phyloP scores from a whole-genome alignment of 1,140 invertebrate species.

The Cydia splendana region DNA sequence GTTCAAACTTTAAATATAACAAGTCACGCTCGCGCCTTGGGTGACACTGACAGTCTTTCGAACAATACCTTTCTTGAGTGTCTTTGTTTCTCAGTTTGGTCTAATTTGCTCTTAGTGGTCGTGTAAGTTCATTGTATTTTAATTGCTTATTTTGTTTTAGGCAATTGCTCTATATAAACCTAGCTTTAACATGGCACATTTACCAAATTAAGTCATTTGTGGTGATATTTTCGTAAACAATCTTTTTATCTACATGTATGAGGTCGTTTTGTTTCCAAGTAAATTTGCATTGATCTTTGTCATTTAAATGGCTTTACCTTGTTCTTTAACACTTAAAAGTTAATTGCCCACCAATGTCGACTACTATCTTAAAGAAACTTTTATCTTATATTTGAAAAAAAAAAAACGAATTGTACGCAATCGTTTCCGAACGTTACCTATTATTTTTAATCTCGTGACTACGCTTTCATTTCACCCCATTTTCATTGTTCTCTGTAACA shows the following conservation, averaged over 20 bases:
- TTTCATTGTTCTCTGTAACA: slow-evolving; percentile 12
- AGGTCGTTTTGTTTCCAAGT: slow-evolving; percentile 24
- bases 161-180: background rate
- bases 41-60: slow-evolving; percentile 8
- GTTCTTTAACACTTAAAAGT: slow-evolving; percentile 14
- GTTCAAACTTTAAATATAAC: slow-evolving; percentile 13
- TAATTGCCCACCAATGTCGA: slow-evolving; percentile 5
- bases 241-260: background rate
- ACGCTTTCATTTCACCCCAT: background rate
- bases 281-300: slow-evolving; percentile 13
- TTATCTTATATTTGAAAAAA: too few species aligned
- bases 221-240: slow-evolving; percentile 4
- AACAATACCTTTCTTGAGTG: background rate
- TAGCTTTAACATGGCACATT: background rate
- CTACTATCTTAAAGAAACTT: background rate
- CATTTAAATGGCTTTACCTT: slow-evolving; percentile 17
- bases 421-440: background rate
- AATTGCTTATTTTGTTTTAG: background rate
- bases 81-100: slow-evolving; percentile 20
- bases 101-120: slow-evolving; percentile 17
- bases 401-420: background rate
- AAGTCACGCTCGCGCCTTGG: background rate
- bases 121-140: slow-evolving; percentile 1
- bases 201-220: slow-evolving; percentile 15
- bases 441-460: background rate